A percentile compares a stretch with the other conserved stretches of the same genome.
Conservation (phyloP, 1,140 invertebrate genomes). For the Drosophila lowei region DNA sequence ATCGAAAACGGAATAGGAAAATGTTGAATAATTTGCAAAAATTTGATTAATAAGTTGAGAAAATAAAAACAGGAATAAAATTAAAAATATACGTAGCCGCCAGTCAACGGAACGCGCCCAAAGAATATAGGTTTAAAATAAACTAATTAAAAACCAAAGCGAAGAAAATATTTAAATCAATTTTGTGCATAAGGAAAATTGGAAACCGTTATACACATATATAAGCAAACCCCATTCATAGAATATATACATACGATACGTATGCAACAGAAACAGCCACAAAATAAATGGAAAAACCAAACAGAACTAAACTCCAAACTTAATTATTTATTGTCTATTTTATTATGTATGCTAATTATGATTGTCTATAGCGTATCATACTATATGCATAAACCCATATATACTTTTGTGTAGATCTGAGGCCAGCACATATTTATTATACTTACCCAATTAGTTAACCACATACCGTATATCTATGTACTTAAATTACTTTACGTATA, state of each 20-base stretch:
- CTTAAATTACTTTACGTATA: conserved; percentile 42
- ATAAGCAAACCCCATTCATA: conserved; percentile 28
- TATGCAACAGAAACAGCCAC: conserved; percentile 19
- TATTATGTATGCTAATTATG: conserved; percentile 55
- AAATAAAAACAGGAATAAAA: conserved; percentile 5
- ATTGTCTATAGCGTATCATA: conserved; percentile 46
- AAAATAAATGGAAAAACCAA: conserved; percentile 10
- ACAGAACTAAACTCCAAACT: conserved; percentile 31
- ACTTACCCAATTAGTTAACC: conserved; percentile 48
- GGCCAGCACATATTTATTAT: conserved; percentile 24
- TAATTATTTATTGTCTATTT: conserved; percentile 53
- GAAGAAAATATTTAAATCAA: conserved; percentile 39
- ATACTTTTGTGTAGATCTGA: conserved; percentile 21
- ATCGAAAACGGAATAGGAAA: conserved; percentile 8
- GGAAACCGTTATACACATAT: conserved; percentile 47
- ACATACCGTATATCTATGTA: conserved; percentile 46
- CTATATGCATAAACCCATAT: conserved; percentile 26
- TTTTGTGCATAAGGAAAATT: conserved; percentile 40
- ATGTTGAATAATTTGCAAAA: conserved; percentile 23
- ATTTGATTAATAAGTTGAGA: conserved; percentile 8
- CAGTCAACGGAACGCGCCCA: conserved; percentile 74
- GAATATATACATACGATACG: conserved; percentile 25
- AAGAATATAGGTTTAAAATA: conserved; percentile 32
- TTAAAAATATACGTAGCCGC: conserved; percentile 64
- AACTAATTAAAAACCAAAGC: conserved; percentile 29